Evolutionary conservation across 1,140 invertebrate genomes (phyloP), one percentile per base, ranked within the genome.

Genomic region (Asbolus verrucosus): DNA sequence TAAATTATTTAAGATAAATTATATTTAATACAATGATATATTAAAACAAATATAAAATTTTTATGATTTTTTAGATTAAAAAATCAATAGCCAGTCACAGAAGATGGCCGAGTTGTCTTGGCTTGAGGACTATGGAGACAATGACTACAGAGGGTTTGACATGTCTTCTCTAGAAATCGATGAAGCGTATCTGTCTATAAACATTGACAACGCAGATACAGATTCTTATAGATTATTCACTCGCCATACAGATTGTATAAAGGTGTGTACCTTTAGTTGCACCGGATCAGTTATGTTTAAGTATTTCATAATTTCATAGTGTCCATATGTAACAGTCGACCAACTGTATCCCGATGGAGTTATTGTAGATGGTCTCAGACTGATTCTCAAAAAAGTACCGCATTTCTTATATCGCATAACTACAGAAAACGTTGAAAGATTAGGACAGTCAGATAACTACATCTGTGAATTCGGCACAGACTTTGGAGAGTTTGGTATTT

Each of bases 401-500:
- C 24, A 54, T 8, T 27, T 27, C 21, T n/a, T 54, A n/a, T 54
- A 54, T 11, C 46, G 46, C 9, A 54, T 54, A 24, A 54, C 19
- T 11, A 24, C 19, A 2, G 8, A 19, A 24, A 27, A 54, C 18
- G 21, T 6, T 8, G 46, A 54, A 24, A n/a, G n/a, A 11, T 27
- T 54, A 21, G 19, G 13, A 5, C 3, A 19, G n/a, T 27, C 18
- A 21, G 46, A 24, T 54, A 11, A 24, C 8, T 54, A 54, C 18
- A n/a, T 27, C 65, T 89, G 89, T 78, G 84, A 91, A 75, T 67
- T 90, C 6, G 74, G 80, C 6, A 83, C 85, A 0, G 81, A 87
- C 39, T 77, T 92, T 68, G 88, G 88, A 8, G 86, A 93, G 81
- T 93, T 91, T 76, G 92, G 92, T 3, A 85, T 92, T 41, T 94